Conservation (phyloP, 1,140 invertebrate species). For the Lucilia cuprina region DNA sequence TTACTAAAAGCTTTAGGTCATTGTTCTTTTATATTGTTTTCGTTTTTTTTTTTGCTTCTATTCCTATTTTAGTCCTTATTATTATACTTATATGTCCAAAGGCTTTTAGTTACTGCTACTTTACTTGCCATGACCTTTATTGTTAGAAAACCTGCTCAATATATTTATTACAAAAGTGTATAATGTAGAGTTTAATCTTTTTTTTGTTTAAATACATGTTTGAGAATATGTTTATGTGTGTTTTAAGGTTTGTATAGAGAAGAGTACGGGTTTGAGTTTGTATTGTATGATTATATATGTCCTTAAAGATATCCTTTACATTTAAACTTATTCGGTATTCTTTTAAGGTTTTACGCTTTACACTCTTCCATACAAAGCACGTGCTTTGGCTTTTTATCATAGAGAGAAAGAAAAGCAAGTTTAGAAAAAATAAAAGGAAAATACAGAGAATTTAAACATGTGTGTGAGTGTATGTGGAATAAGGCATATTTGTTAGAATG, state of each 20-base stretch:
- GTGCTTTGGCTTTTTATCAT: constrained; percentile 24
- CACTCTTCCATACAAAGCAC: constrained; percentile 5
- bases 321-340: constrained; percentile 6
- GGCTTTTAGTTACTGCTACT: not conserved
- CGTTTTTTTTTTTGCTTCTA: too few species aligned
- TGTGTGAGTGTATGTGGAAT: not conserved
- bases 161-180: not conserved
- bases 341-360: not conserved
- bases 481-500: too few species aligned
- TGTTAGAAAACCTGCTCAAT: not conserved
- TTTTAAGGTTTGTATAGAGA: too few species aligned
- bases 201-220: too few species aligned
- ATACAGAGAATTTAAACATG: not conserved
- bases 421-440: not conserved
- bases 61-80: not conserved
- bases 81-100: not conserved
- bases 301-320: constrained; percentile 25
- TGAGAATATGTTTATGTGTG: too few species aligned
- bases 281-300: not conserved
- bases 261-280: too few species aligned
- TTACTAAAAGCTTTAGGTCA: not conserved
- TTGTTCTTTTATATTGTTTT: not conserved
- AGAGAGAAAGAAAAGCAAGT: not conserved
- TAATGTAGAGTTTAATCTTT: too few species aligned
- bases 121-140: not conserved